These are phyloP conservation scores for Anoncus sp. DNA, from an alignment of 2,888 invertebrate species.

Conservation along the genomic window DNA sequence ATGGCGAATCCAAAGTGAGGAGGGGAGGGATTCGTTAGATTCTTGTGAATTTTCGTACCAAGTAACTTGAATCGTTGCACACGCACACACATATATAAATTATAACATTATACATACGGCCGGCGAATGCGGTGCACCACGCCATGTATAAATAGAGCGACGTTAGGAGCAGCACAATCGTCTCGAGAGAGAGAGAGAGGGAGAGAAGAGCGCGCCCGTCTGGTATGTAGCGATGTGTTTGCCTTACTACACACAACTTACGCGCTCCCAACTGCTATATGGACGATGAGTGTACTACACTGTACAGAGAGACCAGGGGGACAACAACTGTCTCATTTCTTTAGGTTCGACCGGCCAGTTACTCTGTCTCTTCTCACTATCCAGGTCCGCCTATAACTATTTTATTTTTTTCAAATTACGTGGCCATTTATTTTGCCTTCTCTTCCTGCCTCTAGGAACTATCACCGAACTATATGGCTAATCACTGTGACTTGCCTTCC, in stretches of 20 bases:
- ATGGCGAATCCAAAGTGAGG: background rate
- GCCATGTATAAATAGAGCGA: conserved; percentile 57
- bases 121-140: conserved; percentile 42
- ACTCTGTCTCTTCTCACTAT: background rate
- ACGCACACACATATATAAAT: conserved; percentile 21
- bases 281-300: conserved; percentile 23
- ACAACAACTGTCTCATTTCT: conserved; percentile 15
- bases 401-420: too few species aligned
- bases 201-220: conserved; percentile 1
- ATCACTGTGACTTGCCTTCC: too few species aligned
- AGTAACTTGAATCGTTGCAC: conserved; percentile 12
- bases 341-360: background rate
- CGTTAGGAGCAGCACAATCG: conserved; percentile 42
- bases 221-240: conserved; percentile 35
- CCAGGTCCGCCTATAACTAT: too few species aligned
- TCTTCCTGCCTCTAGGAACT: too few species aligned
- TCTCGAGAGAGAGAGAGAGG: conserved; percentile 6
- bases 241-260: conserved; percentile 10
- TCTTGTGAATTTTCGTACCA: conserved; percentile 24
- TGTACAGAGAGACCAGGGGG: conserved; percentile 11
- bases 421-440: too few species aligned
- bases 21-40: background rate
- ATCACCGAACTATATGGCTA: too few species aligned
- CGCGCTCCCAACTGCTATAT: conserved; percentile 20
- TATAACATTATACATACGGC: conserved; percentile 33